Evolutionary conservation across 64 coral and sea anemone genomes (phyloP).

Genomic region (Pocillopora damicornis): DNA sequence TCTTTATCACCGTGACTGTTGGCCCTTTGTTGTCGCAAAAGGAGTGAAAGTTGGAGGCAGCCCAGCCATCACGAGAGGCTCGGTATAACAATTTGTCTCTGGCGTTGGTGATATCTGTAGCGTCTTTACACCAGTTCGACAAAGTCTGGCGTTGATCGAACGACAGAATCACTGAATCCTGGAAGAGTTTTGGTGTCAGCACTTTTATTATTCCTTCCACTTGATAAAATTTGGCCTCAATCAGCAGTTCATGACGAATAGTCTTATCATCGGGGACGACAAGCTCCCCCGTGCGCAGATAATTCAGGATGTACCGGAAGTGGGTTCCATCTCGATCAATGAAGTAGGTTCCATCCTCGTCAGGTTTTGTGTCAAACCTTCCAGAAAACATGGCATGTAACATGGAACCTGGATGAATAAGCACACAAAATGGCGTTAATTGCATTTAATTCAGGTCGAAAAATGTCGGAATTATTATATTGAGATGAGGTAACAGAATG

Average conservation of each 20-base stretch:
- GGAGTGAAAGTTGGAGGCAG: neutral
- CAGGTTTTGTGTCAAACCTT: neutral
- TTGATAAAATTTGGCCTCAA: conserved; percentile 31
- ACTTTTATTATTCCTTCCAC: neutral
- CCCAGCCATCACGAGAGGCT: neutral
- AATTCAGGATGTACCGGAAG: conserved; percentile 46
- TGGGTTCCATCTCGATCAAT: conserved; percentile 23
- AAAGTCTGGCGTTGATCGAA: neutral
- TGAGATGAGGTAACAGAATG: too few species aligned
- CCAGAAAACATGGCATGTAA: neutral
- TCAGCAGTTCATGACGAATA: neutral
- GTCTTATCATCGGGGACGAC: neutral
- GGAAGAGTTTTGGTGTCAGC: neutral
- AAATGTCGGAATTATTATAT: too few species aligned
- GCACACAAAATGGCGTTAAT: too few species aligned
- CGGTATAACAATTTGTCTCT: neutral
- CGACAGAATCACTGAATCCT: neutral
- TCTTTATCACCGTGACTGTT: neutral
- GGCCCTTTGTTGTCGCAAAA: neutral
- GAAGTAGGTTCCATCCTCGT: neutral
- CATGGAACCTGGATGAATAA: neutral
- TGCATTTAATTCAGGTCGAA: too few species aligned
- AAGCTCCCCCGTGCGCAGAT: conserved; percentile 31
- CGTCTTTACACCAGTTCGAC: neutral
- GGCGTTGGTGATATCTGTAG: too few species aligned